Evolutionary conservation across 2,888 invertebrate species (phyloP).

Genomic region (Ommatoiulus sabulosus): DNA sequence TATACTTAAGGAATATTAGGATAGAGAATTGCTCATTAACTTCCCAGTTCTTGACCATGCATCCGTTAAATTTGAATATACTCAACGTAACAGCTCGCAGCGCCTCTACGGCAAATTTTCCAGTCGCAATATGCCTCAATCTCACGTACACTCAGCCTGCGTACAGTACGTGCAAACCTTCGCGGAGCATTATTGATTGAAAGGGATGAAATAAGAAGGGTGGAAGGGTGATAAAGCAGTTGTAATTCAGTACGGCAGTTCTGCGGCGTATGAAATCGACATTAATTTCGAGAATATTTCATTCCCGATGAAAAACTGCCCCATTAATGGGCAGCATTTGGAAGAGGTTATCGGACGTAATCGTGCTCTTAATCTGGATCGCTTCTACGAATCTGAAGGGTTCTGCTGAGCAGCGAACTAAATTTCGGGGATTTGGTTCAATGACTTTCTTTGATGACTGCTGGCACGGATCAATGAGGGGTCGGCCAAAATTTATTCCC

Average conservation of each 20-base stretch:
- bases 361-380: neutral
- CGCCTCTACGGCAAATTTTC: too few relatives aligned
- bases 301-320: neutral
- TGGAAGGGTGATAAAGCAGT: neutral
- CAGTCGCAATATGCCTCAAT: too few relatives aligned
- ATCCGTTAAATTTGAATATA: too few relatives aligned
- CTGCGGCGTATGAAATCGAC: neutral
- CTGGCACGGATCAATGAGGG: neutral
- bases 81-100: too few relatives aligned
- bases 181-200: neutral
- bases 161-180: neutral
- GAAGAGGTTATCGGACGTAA: neutral
- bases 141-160: too few relatives aligned
- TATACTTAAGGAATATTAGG: too few relatives aligned
- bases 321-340: constrained; percentile 1
- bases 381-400: neutral
- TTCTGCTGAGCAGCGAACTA: neutral
- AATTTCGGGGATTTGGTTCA: neutral
- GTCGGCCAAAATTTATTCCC: neutral
- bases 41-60: too few relatives aligned
- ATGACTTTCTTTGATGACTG: neutral
- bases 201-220: neutral
- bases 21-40: too few relatives aligned
- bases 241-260: neutral
- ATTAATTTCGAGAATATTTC: constrained; percentile 1